Percentiles rank a stretch among this genome's conserved stretches.
These are phyloP conservation scores for Chelonus formosanus DNA, from an alignment of 2,888 invertebrate species.

Conservation along the genomic window DNA sequence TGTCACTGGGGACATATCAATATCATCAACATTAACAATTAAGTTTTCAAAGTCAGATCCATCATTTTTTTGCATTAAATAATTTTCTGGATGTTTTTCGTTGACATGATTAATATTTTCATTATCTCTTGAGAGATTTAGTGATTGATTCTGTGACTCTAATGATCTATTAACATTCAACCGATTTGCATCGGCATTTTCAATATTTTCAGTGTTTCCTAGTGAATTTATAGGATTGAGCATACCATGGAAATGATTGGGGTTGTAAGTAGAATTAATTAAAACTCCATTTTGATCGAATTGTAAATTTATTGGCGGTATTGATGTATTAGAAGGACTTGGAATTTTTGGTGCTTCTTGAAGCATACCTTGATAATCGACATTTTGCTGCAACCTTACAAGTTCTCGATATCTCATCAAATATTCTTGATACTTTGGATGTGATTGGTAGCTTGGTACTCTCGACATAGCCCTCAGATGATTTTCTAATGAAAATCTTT, in stretches of 20 bases:
- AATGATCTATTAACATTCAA: conserved; percentile 22
- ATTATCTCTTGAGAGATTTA: conserved; percentile 35
- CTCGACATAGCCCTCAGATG: conserved; percentile 54
- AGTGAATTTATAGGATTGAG: conserved; percentile 33
- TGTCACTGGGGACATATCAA: conserved; percentile 38
- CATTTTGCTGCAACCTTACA: conserved; percentile 54
- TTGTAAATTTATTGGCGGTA: conserved; percentile 59
- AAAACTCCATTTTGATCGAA: conserved; percentile 61
- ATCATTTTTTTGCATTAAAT: conserved; percentile 36
- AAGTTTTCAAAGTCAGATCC: conserved; percentile 33
- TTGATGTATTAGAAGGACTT: conserved; percentile 34
- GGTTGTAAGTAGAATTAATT: conserved; percentile 57
- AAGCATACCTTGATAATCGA: conserved; percentile 53
- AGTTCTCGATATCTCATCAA: conserved; percentile 55
- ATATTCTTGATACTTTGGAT: conserved; percentile 61
- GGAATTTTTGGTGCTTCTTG: conserved; percentile 50
- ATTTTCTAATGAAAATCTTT: conserved; percentile 55
- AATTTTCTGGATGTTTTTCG: conserved; percentile 37
- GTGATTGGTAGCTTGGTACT: conserved; percentile 58
- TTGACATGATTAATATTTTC: conserved; percentile 26
- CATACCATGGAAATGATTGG: conserved; percentile 46
- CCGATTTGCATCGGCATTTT: conserved; percentile 17
- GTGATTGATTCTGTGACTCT: conserved; percentile 35
- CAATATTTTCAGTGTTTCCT: conserved; percentile 4
- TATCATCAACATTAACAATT: conserved; percentile 31